Evolutionary conservation across 53 echinoderm and acorn worm genomes (phyloP).

Genomic region (Holothuria scabra): DNA sequence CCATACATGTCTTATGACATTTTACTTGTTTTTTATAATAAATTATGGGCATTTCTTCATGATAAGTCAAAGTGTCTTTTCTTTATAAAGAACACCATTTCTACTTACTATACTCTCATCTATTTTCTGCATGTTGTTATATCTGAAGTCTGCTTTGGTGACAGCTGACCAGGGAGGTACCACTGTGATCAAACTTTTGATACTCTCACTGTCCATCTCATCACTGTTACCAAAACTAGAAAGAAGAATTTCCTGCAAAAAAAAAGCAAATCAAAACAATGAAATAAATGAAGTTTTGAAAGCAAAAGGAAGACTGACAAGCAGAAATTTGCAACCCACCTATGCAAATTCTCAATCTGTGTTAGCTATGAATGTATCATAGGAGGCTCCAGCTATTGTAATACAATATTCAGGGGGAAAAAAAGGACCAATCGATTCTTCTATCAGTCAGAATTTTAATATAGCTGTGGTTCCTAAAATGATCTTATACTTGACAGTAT

Average conservation of each 20-base stretch:
- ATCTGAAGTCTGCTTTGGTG: slow-evolving; percentile 88
- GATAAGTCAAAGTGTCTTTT: too few species aligned
- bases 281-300: too few species aligned
- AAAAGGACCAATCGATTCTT: too few species aligned
- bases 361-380: not conserved
- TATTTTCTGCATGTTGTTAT: slow-evolving; percentile 73
- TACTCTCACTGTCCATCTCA: slow-evolving; percentile 42
- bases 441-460: too few species aligned
- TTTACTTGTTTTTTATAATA: too few species aligned
- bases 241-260: slow-evolving; percentile 80
- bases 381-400: not conserved
- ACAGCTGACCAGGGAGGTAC: slow-evolving; percentile 75
- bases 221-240: slow-evolving; percentile 75
- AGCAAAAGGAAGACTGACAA: not conserved
- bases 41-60: too few species aligned
- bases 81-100: not conserved
- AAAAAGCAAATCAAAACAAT: not conserved
- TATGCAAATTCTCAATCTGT: not conserved
- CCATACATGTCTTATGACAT: too few species aligned
- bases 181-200: slow-evolving; percentile 49
- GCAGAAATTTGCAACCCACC: not conserved
- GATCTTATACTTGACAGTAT: too few species aligned
- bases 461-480: too few species aligned
- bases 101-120: slow-evolving; percentile 84
- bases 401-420: too few species aligned